These are phyloP conservation scores for Pseudochromis fuscus DNA, from an alignment of 2,797 vertebrate genomes.

Conservation along the genomic window DNA sequence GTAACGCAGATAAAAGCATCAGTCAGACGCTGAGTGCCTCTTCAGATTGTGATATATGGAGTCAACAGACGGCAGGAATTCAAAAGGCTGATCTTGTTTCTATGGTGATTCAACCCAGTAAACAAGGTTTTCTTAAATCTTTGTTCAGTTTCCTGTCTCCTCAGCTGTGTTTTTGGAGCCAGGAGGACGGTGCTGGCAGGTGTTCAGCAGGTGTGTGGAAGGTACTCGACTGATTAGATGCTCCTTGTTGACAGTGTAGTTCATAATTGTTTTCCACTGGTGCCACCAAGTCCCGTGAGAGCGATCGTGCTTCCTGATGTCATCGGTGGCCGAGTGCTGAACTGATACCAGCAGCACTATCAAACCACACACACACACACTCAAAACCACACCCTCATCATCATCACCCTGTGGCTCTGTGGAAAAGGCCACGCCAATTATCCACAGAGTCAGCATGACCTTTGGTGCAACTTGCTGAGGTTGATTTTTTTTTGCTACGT, in stretches of 20 bases:
- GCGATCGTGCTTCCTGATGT: constrained; percentile 10
- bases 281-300: constrained; percentile 21
- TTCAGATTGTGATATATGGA: constrained; percentile 9
- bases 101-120: constrained; percentile 24
- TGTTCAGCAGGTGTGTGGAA: constrained; percentile 49
- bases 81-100: constrained; percentile 30
- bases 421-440: constrained; percentile 72
- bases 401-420: constrained; percentile 29
- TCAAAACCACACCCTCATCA: constrained; percentile 27
- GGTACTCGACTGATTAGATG: constrained; percentile 21
- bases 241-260: constrained; percentile 33
- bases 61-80: not conserved
- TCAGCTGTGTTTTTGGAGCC: constrained; percentile 4
- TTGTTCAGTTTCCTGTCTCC: not conserved
- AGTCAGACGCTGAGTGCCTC: constrained; percentile 7
- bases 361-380: constrained; percentile 20
- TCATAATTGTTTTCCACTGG: constrained; percentile 48
- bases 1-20: constrained; percentile 25
- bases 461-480: constrained; percentile 50
- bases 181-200: constrained; percentile 24
- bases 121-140: constrained; percentile 13
- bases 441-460: constrained; percentile 48
- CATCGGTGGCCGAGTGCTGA: constrained; percentile 2
- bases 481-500: constrained; percentile 39
- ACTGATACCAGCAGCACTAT: constrained; percentile 27